Evolutionary conservation across 2,888 invertebrate species (phyloP).

Genomic region (Creontiades dilutus): DNA sequence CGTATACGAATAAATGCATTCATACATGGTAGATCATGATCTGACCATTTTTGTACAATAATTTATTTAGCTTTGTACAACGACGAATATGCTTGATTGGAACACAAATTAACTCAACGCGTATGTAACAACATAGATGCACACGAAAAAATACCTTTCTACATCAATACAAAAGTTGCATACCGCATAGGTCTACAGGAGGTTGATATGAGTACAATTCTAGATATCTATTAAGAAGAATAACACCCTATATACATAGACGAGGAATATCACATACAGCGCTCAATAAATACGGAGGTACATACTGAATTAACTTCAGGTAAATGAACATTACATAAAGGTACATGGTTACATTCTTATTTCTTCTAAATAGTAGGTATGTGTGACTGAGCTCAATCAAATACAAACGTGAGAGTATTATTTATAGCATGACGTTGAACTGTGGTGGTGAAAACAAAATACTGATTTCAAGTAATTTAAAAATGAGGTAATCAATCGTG

Average conservation of each 20-base stretch:
- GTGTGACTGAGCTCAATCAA: not conserved
- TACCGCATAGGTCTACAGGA: not conserved
- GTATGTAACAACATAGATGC: not conserved
- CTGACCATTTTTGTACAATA: not conserved
- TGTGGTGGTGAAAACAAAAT: too few species aligned
- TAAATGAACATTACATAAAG: not conserved
- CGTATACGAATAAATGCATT: not conserved
- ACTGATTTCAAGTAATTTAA: too few species aligned
- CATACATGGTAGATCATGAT: not conserved
- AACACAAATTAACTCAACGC: not conserved
- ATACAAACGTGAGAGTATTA: too few species aligned
- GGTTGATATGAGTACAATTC: not conserved
- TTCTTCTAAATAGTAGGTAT: not conserved
- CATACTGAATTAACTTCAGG: not conserved
- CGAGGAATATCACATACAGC: slow-evolving; percentile 28
- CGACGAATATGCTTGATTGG: not conserved
- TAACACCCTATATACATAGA: not conserved
- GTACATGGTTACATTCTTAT: not conserved
- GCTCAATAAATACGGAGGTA: slow-evolving; percentile 29
- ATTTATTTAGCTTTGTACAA: not conserved
- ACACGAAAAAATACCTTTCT: too few species aligned
- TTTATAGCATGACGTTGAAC: too few species aligned
- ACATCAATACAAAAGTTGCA: too few species aligned
- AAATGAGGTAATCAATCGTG: too few species aligned
- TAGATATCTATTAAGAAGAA: not conserved